Base-by-base conservation (phyloP, 2,888 invertebrate genomes). In the Campopleginae sp. region DNA sequence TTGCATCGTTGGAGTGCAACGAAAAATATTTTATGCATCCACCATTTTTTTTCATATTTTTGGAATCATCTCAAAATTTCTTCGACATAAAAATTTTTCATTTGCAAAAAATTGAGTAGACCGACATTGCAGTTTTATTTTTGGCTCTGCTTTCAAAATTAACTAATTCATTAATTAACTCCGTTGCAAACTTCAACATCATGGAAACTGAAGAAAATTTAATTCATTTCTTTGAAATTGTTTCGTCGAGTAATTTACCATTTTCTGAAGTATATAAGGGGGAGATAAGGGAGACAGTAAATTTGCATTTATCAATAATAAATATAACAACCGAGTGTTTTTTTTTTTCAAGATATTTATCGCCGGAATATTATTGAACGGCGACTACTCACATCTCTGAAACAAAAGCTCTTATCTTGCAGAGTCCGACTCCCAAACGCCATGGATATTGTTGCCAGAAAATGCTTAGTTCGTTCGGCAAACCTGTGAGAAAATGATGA, bases 401-500 rank as follows among this genome's bases (percentile, higher is more conserved):
- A 84, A 97, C 95, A 74, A 97, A 95, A 0, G 97, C 97, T 68
- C 98, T 94, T 44, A 97, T 94, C 94, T 98, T 97, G 94, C 98
- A 98, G 91, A 98, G 96, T 0, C 95, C 95, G 84, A 96, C 95
- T 0, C 98, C 98, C 81, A 98, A 95, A 80, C 96, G 95, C 96
- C 97, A 98, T 0, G 98, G 98, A 94, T 98, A 98, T 93, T 97
- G 97, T 92, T 98, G 97, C 98, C 98, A 98, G 91, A 97, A 97
- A 1, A 97, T 95, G 38, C 97, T 96, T 71, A 98, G 95, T 92
- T 98, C 98, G 91, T 97, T 96, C 0, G 98, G 98, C 4, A 98
- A 94, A 88, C 98, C 98, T 98, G 95, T 31, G 94, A 94, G 76
- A 51, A 65, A 42, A 33, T 4, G 12, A 42, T 58, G 12, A 12